Evolutionary conservation across 2,888 invertebrate genomes (phyloP), one percentile per base, ranked within the genome.

Genomic region (Eledona agricola): DNA sequence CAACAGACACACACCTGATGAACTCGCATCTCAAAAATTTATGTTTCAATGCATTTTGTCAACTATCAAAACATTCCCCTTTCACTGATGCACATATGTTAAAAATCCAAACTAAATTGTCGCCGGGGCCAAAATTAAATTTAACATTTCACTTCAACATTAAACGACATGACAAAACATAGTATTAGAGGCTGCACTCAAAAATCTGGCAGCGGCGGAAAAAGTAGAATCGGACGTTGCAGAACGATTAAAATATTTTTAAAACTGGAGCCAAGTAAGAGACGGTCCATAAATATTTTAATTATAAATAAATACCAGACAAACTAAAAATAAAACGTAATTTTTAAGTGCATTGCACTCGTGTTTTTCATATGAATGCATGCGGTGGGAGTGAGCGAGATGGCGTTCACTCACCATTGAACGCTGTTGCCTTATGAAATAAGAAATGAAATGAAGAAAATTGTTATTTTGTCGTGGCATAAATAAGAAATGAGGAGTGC

Each of bases 221-320:
- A n/a, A n/a, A n/a, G n/a, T n/a, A n/a, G n/a, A n/a, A n/a, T n/a
- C n/a, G n/a, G n/a, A n/a, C n/a, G n/a, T n/a, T n/a, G n/a, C n/a
- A n/a, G n/a, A 53, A 55, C 55, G 59, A 60, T 59, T 58, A 60
- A 62, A 63, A 63, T 61, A 63, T 59, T 62, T 60, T 62, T 51
- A 57, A 53, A 60, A 53, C 51, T 59, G 38, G 64, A 61, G 63
- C 63, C 65, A 62, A 65, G 62, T 65, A 63, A 57, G 62, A 65
- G 65, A 61, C 66, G 62, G 55, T 63, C 65, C 71, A 69, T 70
- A 71, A 70, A 70, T 71, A 70, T 70, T 72, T 72, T 72, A 70
- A 72, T 72, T 72, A 71, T 71, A 72, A 72, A 72, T 73, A 73
- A 72, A 72, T 71, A 68, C 66, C 71, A 66, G 67, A 67, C 67